Conservation (phyloP, 2,797 vertebrate species). For the Sebastes melanostomus region DNA sequence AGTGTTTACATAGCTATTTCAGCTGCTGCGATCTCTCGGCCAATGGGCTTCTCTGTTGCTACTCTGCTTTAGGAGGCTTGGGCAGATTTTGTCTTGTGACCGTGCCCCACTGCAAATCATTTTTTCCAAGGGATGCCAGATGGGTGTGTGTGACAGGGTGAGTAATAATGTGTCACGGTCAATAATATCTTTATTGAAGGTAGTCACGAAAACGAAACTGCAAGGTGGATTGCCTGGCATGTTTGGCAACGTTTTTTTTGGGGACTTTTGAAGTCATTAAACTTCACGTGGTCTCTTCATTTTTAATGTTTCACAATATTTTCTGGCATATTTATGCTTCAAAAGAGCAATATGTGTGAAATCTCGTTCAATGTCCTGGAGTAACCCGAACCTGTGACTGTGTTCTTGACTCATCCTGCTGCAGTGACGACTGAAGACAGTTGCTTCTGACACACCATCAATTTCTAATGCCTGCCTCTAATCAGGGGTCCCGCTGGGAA, state of each 20-base stretch:
- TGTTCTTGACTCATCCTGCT: constrained; percentile 40
- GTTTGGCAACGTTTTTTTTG: neutral
- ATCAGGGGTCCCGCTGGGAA: constrained; percentile 48
- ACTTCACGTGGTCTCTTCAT: neutral
- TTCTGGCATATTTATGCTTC: neutral
- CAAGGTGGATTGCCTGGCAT: constrained; percentile 14
- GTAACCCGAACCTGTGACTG: constrained; percentile 24
- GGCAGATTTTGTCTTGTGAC: constrained; percentile 82
- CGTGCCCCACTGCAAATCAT: constrained; percentile 57
- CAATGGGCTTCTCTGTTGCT: constrained; percentile 82
- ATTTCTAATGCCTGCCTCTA: constrained; percentile 42
- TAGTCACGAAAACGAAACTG: constrained; percentile 40
- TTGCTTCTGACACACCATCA: constrained; percentile 55
- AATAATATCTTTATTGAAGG: constrained; percentile 71
- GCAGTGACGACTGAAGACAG: constrained; percentile 40
- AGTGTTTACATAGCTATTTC: constrained; percentile 84
- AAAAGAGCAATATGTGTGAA: constrained; percentile 19
- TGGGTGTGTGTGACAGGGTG: constrained; percentile 62
- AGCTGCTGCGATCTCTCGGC: constrained; percentile 60
- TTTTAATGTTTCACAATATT: neutral
- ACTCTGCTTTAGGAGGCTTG: constrained; percentile 78
- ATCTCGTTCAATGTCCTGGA: constrained; percentile 12
- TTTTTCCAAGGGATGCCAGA: constrained; percentile 71
- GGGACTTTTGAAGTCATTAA: neutral
- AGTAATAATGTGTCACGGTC: constrained; percentile 70